Percentiles rank a stretch among this genome's conserved stretches.
Evolutionary conservation across 2,888 invertebrate genomes (phyloP).

Genomic region (Heteromurus nitidus): DNA sequence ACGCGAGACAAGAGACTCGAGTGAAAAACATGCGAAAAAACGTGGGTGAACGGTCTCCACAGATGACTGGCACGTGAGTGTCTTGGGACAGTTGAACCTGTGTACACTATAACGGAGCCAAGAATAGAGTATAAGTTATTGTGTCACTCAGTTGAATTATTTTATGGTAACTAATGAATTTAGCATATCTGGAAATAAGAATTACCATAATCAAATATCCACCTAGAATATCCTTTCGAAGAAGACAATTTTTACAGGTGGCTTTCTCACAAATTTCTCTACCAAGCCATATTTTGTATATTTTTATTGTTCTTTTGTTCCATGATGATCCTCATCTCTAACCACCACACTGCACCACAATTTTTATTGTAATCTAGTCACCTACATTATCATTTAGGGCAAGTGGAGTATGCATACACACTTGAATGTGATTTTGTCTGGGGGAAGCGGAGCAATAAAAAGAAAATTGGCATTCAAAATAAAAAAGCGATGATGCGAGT

Average conservation of each 20-base stretch:
- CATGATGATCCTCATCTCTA: conserved; percentile 20
- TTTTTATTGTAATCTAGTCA: conserved; percentile 13
- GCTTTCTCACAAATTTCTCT: conserved; percentile 11
- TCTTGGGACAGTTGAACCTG: conserved; percentile 48
- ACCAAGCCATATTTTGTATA: not conserved
- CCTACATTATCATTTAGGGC: not conserved
- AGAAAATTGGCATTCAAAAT: not conserved
- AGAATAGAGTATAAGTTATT: conserved; percentile 10
- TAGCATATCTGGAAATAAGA: not conserved
- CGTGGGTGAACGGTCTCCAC: conserved; percentile 4
- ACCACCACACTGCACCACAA: conserved; percentile 11
- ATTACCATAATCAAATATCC: not conserved
- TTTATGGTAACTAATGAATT: not conserved
- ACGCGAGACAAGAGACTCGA: not conserved
- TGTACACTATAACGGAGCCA: no score
- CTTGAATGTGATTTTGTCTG: not conserved
- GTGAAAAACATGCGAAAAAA: not conserved
- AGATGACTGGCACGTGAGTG: conserved; percentile 44
- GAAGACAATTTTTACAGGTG: no score
- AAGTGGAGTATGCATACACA: not conserved
- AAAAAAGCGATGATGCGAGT: not conserved
- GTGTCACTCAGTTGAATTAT: not conserved
- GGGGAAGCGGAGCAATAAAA: not conserved
- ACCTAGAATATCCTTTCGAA: not conserved
- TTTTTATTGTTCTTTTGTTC: conserved; percentile 51